These are phyloP conservation scores for Anorthoa munda DNA, from an alignment of 2,888 invertebrate genomes.

Conservation along the genomic window DNA sequence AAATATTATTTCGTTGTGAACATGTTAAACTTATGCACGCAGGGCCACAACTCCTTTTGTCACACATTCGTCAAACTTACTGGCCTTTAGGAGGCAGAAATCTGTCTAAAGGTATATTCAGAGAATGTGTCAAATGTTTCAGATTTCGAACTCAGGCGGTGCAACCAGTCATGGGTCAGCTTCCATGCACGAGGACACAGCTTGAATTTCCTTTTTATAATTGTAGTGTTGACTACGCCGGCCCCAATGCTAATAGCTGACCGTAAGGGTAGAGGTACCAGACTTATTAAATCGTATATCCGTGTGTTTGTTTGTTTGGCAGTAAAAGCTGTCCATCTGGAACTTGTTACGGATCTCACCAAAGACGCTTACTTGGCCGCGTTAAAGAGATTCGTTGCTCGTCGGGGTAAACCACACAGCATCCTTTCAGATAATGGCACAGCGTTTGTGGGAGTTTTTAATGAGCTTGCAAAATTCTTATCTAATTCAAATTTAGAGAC, in stretches of 20 bases:
- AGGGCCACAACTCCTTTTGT: conserved; percentile 23
- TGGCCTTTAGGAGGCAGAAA: conserved; percentile 30
- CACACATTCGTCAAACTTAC: conserved; percentile 20
- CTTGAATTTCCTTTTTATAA: not conserved
- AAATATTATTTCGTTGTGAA: conserved; percentile 10
- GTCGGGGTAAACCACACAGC: conserved; percentile 23
- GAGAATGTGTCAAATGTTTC: conserved; percentile 15
- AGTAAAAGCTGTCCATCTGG: no score
- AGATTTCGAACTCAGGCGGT: conserved; percentile 18
- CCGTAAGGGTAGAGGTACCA: no score
- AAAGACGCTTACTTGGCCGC: conserved; percentile 25
- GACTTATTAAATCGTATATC: no score
- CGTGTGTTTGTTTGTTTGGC: no score
- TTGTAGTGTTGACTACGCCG: conserved; percentile 7
- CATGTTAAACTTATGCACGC: conserved; percentile 22
- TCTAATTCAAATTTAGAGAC: conserved; percentile 16
- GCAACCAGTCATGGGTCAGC: conserved; percentile 22
- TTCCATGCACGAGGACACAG: not conserved
- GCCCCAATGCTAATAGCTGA: not conserved
- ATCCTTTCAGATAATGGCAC: no score
- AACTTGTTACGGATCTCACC: conserved; percentile 21
- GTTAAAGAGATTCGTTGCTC: conserved; percentile 17
- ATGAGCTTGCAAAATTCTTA: conserved; percentile 19
- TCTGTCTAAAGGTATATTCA: conserved; percentile 4
- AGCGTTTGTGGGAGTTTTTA: conserved; percentile 22